Conservation (phyloP, 2,888 invertebrate genomes). For the Mechanitis messenoides region DNA sequence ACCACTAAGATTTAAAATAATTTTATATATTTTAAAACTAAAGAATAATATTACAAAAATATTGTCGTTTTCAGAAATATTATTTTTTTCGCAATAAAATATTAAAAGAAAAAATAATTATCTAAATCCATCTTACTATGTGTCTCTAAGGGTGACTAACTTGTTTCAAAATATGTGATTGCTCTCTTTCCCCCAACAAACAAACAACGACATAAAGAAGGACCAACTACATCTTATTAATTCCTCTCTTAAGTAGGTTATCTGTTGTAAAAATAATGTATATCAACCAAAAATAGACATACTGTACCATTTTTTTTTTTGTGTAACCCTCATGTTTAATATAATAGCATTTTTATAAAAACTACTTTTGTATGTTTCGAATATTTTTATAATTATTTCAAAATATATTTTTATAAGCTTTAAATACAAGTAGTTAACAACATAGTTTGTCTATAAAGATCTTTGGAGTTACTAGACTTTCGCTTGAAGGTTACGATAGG, state of each 20-base stretch:
- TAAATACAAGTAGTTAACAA: background rate
- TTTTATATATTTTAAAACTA: background rate
- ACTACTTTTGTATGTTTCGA: too few species aligned
- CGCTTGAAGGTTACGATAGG: constrained; percentile 29
- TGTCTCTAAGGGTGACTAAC: too few species aligned
- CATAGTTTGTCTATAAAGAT: constrained; percentile 9
- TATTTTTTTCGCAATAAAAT: too few species aligned
- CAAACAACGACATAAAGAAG: constrained; percentile 12
- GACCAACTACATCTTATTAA: background rate
- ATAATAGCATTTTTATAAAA: too few species aligned
- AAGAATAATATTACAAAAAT: background rate
- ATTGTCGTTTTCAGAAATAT: too few species aligned
- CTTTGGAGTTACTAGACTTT: constrained; percentile 22
- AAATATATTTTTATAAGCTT: too few species aligned
- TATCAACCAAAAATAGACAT: constrained; percentile 46
- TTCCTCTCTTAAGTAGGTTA: constrained; percentile 23
- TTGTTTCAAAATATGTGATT: too few species aligned
- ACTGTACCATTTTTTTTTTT: constrained; percentile 46
- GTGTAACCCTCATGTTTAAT: too few species aligned
- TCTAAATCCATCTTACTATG: too few species aligned
- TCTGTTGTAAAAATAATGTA: constrained; percentile 29
- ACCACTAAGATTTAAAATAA: constrained; percentile 23
- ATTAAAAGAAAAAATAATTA: too few species aligned
- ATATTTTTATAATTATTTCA: too few species aligned
- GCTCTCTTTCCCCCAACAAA: constrained; percentile 14